Evolutionary conservation across 2,888 invertebrate species (phyloP), one percentile per base, ranked within the genome.

Genomic region (Pantelozetes paolii): DNA sequence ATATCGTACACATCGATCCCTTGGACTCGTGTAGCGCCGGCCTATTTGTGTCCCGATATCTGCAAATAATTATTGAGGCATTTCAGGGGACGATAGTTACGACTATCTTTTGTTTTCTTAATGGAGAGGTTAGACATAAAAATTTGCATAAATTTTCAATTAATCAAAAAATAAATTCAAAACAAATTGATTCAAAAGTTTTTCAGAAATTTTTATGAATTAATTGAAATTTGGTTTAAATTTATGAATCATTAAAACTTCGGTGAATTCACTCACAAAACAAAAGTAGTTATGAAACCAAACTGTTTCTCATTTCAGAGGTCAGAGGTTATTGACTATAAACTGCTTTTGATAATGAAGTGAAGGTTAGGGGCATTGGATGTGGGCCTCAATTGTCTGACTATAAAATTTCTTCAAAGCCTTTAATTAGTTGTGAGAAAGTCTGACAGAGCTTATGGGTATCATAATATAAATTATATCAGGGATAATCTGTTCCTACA

Each of bases 91-190:
- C 87, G 71, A 82, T 87, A 45, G 87, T 89, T 0, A 87, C 89
- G 5, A 78, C 87, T 76, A 82, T 89, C 0, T 88, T 87, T 79
- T 89, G 89, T 78, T 89, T 88, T 78, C 82, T 85, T 2, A 88
- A 88, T 78, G 85, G 85, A 78, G 88, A 90, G 85, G 88, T 87
- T 62, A 81, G 79, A 71, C 48, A 26, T 18, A 30, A 42, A 2
- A 74, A 74, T 20, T 9, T n/a, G 8, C 15, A 48, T 15, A 15
- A 48, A 9, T 48, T 48, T 20, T 48, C 48, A 48, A 48, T 48
- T 48, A 48, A 48, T 48, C 48, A 48, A 6, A 48, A 15, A 48
- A 48, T 20, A 32, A 15, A 62, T 23, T 36, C 36, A 36, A 5
- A 36, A 8, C 9, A 8, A 36, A 36, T 36, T 36, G 36, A 36